These are phyloP conservation scores for Lochmaea capreae DNA, from an alignment of 2,888 invertebrate species.

Conservation along the genomic window DNA sequence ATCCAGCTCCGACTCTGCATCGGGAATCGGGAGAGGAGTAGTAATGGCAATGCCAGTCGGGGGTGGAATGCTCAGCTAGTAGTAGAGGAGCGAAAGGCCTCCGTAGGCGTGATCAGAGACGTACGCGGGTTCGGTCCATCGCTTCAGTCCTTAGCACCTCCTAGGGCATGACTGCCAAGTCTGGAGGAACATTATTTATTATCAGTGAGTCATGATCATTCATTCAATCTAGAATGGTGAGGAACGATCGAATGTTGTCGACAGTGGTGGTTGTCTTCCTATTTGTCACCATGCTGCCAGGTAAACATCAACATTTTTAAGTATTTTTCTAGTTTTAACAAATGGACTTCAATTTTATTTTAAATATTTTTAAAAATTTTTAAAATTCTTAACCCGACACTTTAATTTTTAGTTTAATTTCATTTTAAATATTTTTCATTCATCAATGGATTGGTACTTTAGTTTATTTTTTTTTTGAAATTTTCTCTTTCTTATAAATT, in stretches of 20 bases:
- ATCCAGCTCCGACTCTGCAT: constrained; percentile 47
- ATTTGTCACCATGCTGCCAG: constrained; percentile 63
- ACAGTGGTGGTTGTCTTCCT: constrained; percentile 63
- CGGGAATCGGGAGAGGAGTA: constrained; percentile 47
- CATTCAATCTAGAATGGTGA: constrained; percentile 62
- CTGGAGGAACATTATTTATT: constrained; percentile 58
- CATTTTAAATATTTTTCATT: not conserved
- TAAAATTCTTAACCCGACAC: not conserved
- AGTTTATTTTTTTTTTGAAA: no score
- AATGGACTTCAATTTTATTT: not conserved
- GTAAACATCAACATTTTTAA: constrained; percentile 53
- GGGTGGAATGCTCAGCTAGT: constrained; percentile 61
- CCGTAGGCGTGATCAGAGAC: constrained; percentile 51
- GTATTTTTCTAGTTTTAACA: not conserved
- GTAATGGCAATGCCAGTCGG: constrained; percentile 56
- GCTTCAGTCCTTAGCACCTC: constrained; percentile 52
- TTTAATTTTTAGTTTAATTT: constrained; percentile 7
- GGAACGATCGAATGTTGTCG: constrained; percentile 60
- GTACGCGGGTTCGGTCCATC: constrained; percentile 37
- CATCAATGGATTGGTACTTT: no score
- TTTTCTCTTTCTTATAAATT: no score
- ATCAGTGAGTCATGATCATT: constrained; percentile 59
- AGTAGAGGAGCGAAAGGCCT: constrained; percentile 51
- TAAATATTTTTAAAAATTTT: not conserved
- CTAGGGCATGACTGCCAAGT: constrained; percentile 64